phyloP scores from a whole-genome alignment of 1,140 invertebrate species.

The Lordiphosa mommai region DNA sequence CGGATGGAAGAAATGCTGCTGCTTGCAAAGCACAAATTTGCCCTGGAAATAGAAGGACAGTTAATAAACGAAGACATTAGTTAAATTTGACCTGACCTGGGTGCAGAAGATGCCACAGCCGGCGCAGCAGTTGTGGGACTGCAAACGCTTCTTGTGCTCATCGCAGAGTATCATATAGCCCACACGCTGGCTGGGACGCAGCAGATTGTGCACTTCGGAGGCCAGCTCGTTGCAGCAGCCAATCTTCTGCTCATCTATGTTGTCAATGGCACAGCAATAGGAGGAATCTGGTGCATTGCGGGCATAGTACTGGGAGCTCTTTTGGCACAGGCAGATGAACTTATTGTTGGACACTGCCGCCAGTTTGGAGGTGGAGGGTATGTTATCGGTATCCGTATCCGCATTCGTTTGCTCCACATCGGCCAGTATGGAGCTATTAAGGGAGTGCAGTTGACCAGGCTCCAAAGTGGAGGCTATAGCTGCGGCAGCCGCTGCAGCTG shows the following conservation, averaged over 20 bases:
- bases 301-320: constrained; percentile 72
- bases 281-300: constrained; percentile 61
- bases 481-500: constrained; percentile 6
- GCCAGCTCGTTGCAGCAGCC: constrained; percentile 87
- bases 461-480: constrained; percentile 2
- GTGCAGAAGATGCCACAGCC: constrained; percentile 95
- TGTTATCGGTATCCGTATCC: constrained; percentile 29
- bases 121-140: constrained; percentile 93
- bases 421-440: constrained; percentile 34
- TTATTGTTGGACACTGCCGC: constrained; percentile 11
- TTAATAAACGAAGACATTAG: background rate
- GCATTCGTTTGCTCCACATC: constrained; percentile 2
- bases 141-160: constrained; percentile 88
- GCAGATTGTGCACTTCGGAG: constrained; percentile 82
- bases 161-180: constrained; percentile 92
- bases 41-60: constrained; percentile 35
- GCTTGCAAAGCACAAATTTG: constrained; percentile 74
- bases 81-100: constrained; percentile 83
- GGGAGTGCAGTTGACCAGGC: constrained; percentile 27
- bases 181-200: constrained; percentile 88
- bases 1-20: constrained; percentile 78
- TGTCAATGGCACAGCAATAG: constrained; percentile 86
- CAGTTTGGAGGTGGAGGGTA: constrained; percentile 38
- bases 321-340: constrained; percentile 74
- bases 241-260: constrained; percentile 87